Evolutionary conservation across 2,888 invertebrate species (phyloP), one percentile per base, ranked within the genome.

Genomic region (Ellobium chinense): DNA sequence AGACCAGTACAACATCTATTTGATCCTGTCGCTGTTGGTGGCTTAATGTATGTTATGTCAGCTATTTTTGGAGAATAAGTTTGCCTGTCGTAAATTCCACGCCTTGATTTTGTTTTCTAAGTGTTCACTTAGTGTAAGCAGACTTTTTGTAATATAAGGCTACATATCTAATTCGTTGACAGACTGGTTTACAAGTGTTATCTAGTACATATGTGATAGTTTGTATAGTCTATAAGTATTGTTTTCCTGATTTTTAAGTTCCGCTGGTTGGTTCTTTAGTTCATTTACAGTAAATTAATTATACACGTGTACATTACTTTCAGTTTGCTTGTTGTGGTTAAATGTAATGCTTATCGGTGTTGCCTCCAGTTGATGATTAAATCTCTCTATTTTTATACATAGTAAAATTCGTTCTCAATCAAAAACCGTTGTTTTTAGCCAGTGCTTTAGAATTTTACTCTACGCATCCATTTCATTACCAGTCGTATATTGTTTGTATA

Each of bases 261-360:
- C 76, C 76, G 66, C 76, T 76, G 76, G 76, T 66, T 76, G 76
- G 76, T 76, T 76, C 54, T 54, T 65, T 74, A 0, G 24, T 27
- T 39, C 21, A 27, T 70, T 14, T 36, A 72, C 72, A 72, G 31
- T 72, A 37, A 72, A 58, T 12, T 36, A 39, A 54, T 24, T 74
- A 74, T 34, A 74, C 39, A 63, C 4, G 18, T 74, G 24, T 62
- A 75, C 29, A 21, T 65, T 54, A 65, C 21, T 31, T 76, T 56
- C 56, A 46, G 29, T 66, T 65, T 29, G n/a, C n/a, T 56, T 46
- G 54, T 65, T 76, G 54, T 65, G 31, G 54, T 76, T 76, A 24
- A 66, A 36, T 76, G 56, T 76, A 39, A 56, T 66, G 65, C 66
- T 76, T 76, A 18, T 65, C n/a, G 21, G 46, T 66, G 66, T 66